Evolutionary conservation across 2,888 invertebrate species (phyloP), one percentile per base, ranked within the genome.

Genomic region (Eugnorisma glareosa): DNA sequence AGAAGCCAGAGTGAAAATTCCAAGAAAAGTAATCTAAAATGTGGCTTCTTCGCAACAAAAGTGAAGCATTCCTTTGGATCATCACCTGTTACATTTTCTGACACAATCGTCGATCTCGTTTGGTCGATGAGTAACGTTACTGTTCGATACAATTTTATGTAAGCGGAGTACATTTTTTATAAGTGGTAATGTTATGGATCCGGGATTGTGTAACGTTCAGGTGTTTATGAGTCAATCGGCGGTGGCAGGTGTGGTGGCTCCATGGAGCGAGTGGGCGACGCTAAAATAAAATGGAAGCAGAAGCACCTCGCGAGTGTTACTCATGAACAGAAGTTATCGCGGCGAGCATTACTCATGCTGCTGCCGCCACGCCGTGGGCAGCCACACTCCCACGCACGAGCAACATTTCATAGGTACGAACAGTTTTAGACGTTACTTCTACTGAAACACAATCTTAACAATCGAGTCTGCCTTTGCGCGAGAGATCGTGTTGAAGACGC

Each of bases 211-310:
- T 95, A 96, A 94, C 93, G 87, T 88, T 94, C 95, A 96, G 95
- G 96, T 96, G 96, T 95, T 94, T 94, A 94, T 93, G 89, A 90
- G 87, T 91, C 91, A 90, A 90, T 90, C 85, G 89, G 90, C 93
- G 93, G 94, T 77, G 91, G 93, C 96, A 96, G 96, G 96, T 96
- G 96, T 93, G 92, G 93, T 92, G 87, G 93, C 93, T 91, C 91
- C 91, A 92, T 91, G 90, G 86, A 86, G 86, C 82, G 95, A 93
- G 96, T 96, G 94, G 96, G 96, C 79, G 96, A 78, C 79, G 92
- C 94, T 90, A 95, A 96, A 96, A 96, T 96, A 96, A 95, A 94
- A 93, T 94, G 92, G 92, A 91, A 93, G 90, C 92, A 91, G 90
- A 89, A 86, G 83, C 87, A 89, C 85, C 87, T 87, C 88, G 88